A percentile compares a stretch with the other conserved stretches of the same genome.
Conservation (phyloP, 2,113 vertebrate genomes). For the Ophthalmolycus amberensis region DNA sequence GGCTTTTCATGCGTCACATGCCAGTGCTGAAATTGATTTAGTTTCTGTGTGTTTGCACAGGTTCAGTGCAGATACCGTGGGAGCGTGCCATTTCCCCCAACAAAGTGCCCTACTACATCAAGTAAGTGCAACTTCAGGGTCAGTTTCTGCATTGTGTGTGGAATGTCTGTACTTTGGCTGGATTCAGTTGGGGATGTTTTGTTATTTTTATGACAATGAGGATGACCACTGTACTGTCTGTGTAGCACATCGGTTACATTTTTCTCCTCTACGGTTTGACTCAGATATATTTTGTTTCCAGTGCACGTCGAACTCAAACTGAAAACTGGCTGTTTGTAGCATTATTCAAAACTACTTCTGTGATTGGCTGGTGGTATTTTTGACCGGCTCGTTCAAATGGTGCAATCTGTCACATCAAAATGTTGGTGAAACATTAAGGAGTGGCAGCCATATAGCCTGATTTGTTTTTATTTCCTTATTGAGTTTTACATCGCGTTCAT, state of each 20-base stretch:
- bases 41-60: constrained; percentile 79
- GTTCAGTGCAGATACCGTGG: constrained; percentile 98
- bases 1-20: constrained; percentile 67
- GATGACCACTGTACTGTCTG: neutral
- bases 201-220: too few species aligned
- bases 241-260: neutral
- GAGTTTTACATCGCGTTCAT: neutral
- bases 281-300: neutral
- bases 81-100: constrained; percentile 98
- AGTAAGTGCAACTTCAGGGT: constrained; percentile 87
- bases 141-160: neutral
- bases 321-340: neutral
- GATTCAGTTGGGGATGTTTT: neutral
- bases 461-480: neutral
- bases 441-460: neutral
- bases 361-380: neutral
- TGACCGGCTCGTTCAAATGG: neutral
- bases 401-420: constrained; percentile 1
- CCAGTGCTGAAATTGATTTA: constrained; percentile 58
- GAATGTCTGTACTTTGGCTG: constrained; percentile 3
- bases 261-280: neutral
- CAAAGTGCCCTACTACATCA: constrained; percentile 99
- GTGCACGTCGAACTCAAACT: too few species aligned
- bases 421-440: neutral
- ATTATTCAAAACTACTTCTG: neutral